A percentile compares a stretch with the other conserved stretches of the same genome.
Evolutionary conservation across 2,797 vertebrate species (phyloP).

Genomic region (Natrix natrix): DNA sequence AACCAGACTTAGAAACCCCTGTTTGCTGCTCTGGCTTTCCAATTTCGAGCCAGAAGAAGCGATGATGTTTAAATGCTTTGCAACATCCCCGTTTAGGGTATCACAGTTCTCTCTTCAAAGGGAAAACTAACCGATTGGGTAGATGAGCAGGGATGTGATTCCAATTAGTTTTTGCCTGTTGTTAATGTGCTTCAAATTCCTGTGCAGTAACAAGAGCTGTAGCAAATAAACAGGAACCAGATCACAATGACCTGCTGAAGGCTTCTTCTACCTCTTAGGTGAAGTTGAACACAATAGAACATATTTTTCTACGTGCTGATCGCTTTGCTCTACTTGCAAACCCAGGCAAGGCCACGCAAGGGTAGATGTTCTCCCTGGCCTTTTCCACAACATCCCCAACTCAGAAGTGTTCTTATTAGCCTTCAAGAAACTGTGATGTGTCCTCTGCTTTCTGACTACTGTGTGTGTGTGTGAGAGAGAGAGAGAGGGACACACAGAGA

Average conservation of each 20-base stretch:
- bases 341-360: not conserved
- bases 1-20: not conserved
- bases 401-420: not conserved
- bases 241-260: not conserved
- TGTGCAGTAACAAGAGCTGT: not conserved
- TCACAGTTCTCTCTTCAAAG: not conserved
- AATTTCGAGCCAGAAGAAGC: not conserved
- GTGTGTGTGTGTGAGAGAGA: not conserved
- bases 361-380: not conserved
- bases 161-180: not conserved
- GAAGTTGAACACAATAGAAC: not conserved
- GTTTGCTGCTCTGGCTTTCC: not conserved
- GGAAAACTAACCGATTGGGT: not conserved
- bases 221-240: not conserved
- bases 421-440: not conserved
- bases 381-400: not conserved
- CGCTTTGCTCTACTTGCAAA: not conserved
- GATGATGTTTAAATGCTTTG: not conserved
- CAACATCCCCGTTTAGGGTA: not conserved
- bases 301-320: not conserved
- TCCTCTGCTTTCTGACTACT: not conserved
- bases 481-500: rapidly evolving
- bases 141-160: not conserved
- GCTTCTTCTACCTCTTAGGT: not conserved
- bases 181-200: not conserved